Percentiles rank a stretch among this genome's conserved stretches.
phyloP scores from a whole-genome alignment of 2,113 vertebrate species.

The Ptilorrhoa leucosticta region DNA sequence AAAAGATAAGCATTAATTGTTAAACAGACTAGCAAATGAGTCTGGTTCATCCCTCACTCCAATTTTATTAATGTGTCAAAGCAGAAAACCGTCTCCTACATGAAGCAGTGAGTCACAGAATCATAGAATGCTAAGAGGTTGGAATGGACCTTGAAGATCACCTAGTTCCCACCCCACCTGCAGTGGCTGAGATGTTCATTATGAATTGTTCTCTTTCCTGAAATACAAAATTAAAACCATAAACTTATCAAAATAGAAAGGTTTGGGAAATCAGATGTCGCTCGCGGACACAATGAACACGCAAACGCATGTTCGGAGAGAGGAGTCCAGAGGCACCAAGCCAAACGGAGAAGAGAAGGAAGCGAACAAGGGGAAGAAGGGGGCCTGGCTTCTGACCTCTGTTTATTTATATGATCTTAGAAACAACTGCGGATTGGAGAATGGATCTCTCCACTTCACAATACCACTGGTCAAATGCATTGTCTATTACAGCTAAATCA shows the following conservation, averaged over 20 bases:
- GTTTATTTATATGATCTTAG: too few relatives aligned
- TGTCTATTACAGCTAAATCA: too few relatives aligned
- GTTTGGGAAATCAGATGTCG: background rate
- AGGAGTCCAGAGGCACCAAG: too few relatives aligned
- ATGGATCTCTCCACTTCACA: too few relatives aligned
- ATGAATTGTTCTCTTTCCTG: background rate
- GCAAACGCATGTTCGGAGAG: too few relatives aligned
- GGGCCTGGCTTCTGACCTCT: too few relatives aligned
- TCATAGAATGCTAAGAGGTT: background rate
- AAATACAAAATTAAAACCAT: background rate
- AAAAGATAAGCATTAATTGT: background rate
- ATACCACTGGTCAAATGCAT: too few relatives aligned
- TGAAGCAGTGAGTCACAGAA: background rate
- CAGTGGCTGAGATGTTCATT: background rate
- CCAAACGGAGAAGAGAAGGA: too few relatives aligned
- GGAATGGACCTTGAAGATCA: background rate
- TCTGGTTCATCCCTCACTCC: background rate
- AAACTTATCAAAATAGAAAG: background rate
- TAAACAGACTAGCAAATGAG: background rate
- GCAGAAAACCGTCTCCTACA: background rate
- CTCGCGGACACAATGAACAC: too few relatives aligned
- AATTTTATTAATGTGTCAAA: background rate
- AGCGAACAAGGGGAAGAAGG: too few relatives aligned
- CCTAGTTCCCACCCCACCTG: accelerated
- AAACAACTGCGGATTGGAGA: too few relatives aligned